Base-by-base conservation (phyloP, 2,888 invertebrate species). In the Lasiommata megera region DNA sequence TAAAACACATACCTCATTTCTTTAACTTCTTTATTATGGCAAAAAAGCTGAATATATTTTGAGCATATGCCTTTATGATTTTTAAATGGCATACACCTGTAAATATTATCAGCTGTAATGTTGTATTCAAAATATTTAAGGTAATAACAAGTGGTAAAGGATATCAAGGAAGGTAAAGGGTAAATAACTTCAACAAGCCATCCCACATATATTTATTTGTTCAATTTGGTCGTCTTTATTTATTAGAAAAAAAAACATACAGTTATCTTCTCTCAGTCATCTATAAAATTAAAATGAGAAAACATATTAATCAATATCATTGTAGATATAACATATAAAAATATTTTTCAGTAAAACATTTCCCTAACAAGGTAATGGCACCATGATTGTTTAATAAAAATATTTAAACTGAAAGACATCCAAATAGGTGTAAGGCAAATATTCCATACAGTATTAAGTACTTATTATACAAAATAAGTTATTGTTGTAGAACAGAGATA, bases 361-460 rank as follows among this genome's bases (percentile, higher is more conserved):
- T 51, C 48, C 59, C 60, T 44, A 51, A 61, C 48, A 56, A 73
- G 77, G 76, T 84, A 84, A 84, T 88, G 86, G 86, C 88, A 87
- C 82, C 77, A 83, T 83, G 76, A 79, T 84, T 76, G 64, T 64
- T 64, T 63, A 58, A 65, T 63, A 58, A 65, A 63, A 61, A 62
- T 60, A 60, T 67, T 58, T 40, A 53, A 34, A 47, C 54, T 37
- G 46, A 58, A 48, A 12, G 56, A 48, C 54, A 54, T 65, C 61
- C 63, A 65, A 31, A 61, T 52, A 14, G 3, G 29, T 46, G 37
- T 51, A 53, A 56, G 60, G 63, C 41, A 58, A 48, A 47, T 46
- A 41, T 56, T 47, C 51, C 46, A 47, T 31, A 50, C 34, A 51
- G 5, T 28, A 34, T 31, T 31, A n/a, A n/a, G n/a, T 29, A 23